Conservation (phyloP, 2,888 invertebrate species). For the Dicranocentrus wangi region DNA sequence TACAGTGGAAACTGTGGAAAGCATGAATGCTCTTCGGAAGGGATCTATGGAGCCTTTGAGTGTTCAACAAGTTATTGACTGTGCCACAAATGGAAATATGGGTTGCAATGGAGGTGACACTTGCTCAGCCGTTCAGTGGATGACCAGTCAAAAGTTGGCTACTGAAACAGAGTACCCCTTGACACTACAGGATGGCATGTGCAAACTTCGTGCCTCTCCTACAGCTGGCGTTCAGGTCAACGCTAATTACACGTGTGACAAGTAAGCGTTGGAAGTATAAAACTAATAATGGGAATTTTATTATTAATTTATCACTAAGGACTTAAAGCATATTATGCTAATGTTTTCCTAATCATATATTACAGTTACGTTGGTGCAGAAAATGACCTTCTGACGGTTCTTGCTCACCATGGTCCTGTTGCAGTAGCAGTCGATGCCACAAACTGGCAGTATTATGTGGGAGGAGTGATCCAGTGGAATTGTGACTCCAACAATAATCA, state of each 20-base stretch:
- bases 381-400: constrained; percentile 78
- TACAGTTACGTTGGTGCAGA: constrained; percentile 81
- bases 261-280: constrained; percentile 81
- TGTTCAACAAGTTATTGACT: constrained; percentile 87
- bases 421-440: constrained; percentile 87
- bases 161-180: constrained; percentile 70
- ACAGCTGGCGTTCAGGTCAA: constrained; percentile 77
- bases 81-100: constrained; percentile 82
- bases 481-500: constrained; percentile 85
- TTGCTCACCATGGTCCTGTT: constrained; percentile 85
- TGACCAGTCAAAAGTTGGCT: constrained; percentile 74
- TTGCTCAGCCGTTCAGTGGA: constrained; percentile 85
- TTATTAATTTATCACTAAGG: no score
- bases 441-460: constrained; percentile 89
- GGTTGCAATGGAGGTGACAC: constrained; percentile 89
- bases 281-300: constrained; percentile 27
- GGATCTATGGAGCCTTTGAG: constrained; percentile 80
- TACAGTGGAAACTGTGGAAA: constrained; percentile 83
- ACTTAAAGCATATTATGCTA: no score
- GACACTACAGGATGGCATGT: constrained; percentile 69
- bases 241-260: constrained; percentile 80
- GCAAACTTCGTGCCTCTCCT: constrained; percentile 59
- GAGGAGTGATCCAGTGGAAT: constrained; percentile 87
- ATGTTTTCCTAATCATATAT: no score
- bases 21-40: constrained; percentile 83